A percentile compares a stretch with the other conserved stretches of the same genome.
Evolutionary conservation across 2,797 vertebrate genomes (phyloP).

Genomic region (Salmo trutta): DNA sequence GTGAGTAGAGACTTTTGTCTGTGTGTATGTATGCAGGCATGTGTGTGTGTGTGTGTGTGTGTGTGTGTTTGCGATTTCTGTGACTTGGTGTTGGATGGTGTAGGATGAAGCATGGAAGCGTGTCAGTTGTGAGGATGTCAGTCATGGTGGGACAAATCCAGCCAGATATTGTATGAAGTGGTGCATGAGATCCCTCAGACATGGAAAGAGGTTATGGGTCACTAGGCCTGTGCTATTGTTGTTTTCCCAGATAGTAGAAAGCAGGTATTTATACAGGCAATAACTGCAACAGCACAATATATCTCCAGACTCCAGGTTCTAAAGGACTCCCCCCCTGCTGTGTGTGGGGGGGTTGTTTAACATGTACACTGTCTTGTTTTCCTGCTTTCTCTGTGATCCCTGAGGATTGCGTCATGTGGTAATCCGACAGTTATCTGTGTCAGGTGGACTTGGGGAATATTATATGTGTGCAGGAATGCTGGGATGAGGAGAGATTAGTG

Average conservation of each 20-base stretch:
- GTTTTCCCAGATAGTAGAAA: not conserved
- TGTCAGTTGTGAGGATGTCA: not conserved
- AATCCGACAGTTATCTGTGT: constrained; percentile 60
- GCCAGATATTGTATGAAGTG: no score
- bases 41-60: constrained; percentile 4
- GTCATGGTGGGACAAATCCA: not conserved
- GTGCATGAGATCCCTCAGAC: constrained; percentile 3
- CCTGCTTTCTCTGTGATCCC: constrained; percentile 15
- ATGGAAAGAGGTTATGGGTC: not conserved
- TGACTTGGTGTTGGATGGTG: not conserved
- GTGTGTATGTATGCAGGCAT: constrained; percentile 6
- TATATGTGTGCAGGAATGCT: constrained; percentile 46
- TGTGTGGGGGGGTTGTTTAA: constrained; percentile 24
- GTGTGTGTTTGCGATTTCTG: not conserved
- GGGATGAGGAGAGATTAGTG: constrained; percentile 62
- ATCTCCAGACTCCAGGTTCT: not conserved
- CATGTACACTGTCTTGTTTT: not conserved
- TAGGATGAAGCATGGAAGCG: not conserved
- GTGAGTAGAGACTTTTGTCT: constrained; percentile 77
- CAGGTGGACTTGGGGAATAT: constrained; percentile 51
- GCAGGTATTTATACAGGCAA: not conserved
- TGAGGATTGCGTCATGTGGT: constrained; percentile 24
- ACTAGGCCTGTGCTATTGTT: not conserved
- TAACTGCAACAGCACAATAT: constrained; percentile 25
- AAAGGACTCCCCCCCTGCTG: constrained; percentile 44